Evolutionary conservation across 1,140 invertebrate genomes (phyloP), one percentile per base, ranked within the genome.

Genomic region (Chymomyza costata): DNA sequence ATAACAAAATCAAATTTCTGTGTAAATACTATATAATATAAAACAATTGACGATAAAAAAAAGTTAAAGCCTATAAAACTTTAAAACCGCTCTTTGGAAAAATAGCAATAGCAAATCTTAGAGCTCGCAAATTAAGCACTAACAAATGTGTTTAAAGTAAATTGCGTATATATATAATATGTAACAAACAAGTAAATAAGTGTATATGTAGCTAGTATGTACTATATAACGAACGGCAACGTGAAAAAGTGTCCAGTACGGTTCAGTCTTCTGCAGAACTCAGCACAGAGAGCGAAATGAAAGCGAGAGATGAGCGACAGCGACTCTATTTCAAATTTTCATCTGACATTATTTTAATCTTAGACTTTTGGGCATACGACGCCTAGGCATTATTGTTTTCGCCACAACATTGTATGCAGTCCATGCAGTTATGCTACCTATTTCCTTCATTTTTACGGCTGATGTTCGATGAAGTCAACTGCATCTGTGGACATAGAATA

Each of bases 381-480:
- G 52, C 56, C 55, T 78, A 84, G 61, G 82, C 60, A 53, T 85
- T 85, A 49, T 85, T 86, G 51, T 85, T 84, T 39, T 86, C 84
- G 54, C 80, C 78, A 38, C 84, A 86, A 65, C 84, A 86, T 59
- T 86, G 84, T 57, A 86, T 85, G 71, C 84, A 86, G 65, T 86
- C 84, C 82, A 86, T 86, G 62, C 84, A 85, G 65, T 85, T 85
- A 25, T 85, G 84, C 82, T 85, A 85, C 73, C 84, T 85, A 18
- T 76, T 86, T 30, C 82, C 83, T 54, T 85, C 84, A 51, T 63
- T 80, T 57, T 85, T 85, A 37, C 61, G 58, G 66, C 51, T 84
- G 51, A 71, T 70, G 65, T 83, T 83, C 59, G 67, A 78, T 55
- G 84, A 81, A 51, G 78, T 85, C 59, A 85, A 39, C 66, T 85